Evolutionary conservation across 2,888 invertebrate species (phyloP).

Genomic region (Athalia circularis): DNA sequence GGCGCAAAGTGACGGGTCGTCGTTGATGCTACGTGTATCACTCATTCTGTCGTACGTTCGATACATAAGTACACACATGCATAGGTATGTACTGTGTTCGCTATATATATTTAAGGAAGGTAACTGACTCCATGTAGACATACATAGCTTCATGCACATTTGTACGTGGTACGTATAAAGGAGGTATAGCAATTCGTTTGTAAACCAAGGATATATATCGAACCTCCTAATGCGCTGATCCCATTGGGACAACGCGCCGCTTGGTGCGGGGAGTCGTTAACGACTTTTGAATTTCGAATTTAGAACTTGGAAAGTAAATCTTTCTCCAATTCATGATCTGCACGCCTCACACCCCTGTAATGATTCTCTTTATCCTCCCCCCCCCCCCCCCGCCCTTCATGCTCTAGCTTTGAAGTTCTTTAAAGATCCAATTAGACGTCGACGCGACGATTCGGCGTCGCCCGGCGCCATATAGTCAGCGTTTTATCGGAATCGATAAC

Average conservation of each 20-base stretch:
- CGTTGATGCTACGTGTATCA: conserved; percentile 31
- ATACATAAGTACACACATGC: neutral
- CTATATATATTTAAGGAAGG: too few relatives aligned
- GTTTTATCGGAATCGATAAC: conserved; percentile 41
- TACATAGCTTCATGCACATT: too few relatives aligned
- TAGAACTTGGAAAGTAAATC: neutral
- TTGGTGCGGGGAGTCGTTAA: neutral
- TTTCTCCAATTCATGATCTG: neutral
- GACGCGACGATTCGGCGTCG: conserved; percentile 37
- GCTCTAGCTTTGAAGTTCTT: conserved; percentile 34
- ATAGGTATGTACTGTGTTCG: neutral
- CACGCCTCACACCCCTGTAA: neutral
- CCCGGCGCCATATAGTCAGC: conserved; percentile 15
- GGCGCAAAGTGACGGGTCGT: conserved; percentile 25
- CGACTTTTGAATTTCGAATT: conserved; percentile 19
- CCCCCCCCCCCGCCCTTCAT: neutral
- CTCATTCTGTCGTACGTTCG: conserved; percentile 15
- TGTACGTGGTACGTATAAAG: too few relatives aligned
- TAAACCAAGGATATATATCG: conserved; percentile 1
- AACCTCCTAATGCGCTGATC: conserved; percentile 4
- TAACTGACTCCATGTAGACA: too few relatives aligned
- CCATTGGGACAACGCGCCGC: neutral
- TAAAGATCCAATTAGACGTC: conserved; percentile 42
- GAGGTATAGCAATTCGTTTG: neutral
- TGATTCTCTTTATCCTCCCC: neutral